Base-by-base conservation (phyloP, 2,888 invertebrate genomes). In the Lymantria monacha region DNA sequence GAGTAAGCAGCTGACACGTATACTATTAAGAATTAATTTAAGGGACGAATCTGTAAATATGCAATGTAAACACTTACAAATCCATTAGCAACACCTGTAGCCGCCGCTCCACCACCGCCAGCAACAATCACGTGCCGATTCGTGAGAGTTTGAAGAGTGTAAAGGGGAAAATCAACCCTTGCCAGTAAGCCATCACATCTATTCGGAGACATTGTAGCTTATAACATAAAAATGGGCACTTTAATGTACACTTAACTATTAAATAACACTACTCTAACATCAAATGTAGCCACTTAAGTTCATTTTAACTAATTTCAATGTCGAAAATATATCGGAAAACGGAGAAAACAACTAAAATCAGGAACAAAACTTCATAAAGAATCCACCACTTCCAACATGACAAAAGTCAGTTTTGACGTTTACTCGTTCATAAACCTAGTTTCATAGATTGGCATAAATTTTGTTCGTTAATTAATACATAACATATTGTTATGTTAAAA, bases 31-130 rank as follows among this genome's bases (percentile, higher is more conserved):
- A 49, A 49, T 30, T 37, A 45, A 58, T 52, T 30, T 44, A 37
- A 51, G 48, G 47, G 52, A 50, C 48, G 61, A 57, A 57, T 54
- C 46, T 3, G n/a, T 7, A 30, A n/a, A 12, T 3, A 9, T n/a
- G 7, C n/a, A n/a, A 41, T 10, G 12, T 44, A 49, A 51, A 43
- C 67, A 94, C 97, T 95, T 92, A 97, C 98, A 91, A 99, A 97
- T 82, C 98, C 97, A 93, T 99, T 99, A 37, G 96, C 96, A 50
- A 99, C 97, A 49, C 99, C 99, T 43, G 99, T 99, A 85, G 98
- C 98, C 12, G 98, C 96, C 37, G 97, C 96, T 51, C 99, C 99
- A 55, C 99, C 99, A 49, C 99, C 99, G 49, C 99, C 99, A 59
- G 97, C 99, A 44, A 99, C 97, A 57, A 99, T 91, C 70, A 99